Conservation (phyloP, 37 sponge, comb jelly and placozoan genomes). For the Corticium candelabrum region DNA sequence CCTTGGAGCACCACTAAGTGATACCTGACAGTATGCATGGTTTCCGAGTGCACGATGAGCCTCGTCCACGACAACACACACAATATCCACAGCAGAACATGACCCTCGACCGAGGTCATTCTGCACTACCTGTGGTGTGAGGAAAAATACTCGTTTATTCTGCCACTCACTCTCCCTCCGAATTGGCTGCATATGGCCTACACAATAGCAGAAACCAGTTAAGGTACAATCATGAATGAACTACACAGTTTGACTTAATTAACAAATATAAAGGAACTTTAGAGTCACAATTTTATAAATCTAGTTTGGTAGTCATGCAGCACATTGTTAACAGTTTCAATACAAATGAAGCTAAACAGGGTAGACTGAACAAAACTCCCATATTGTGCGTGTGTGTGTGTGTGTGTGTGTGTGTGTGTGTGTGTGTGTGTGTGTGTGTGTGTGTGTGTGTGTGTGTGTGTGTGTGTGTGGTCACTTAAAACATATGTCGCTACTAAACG, state of each 20-base stretch:
- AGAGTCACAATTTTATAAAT: background rate
- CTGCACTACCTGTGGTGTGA: constrained; percentile 98
- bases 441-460: too few relatives aligned
- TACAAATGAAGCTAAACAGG: too few relatives aligned
- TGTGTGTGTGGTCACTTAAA: too few relatives aligned
- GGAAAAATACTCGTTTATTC: constrained; percentile 81
- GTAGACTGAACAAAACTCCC: too few relatives aligned
- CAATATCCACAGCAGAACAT: constrained; percentile 69
- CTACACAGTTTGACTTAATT: too few relatives aligned
- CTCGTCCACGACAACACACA: constrained; percentile 94
- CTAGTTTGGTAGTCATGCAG: too few relatives aligned
- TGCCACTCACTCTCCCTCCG: constrained; percentile 53
- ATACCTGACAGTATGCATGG: constrained; percentile 89
- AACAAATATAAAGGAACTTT: too few relatives aligned
- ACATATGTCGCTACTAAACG: too few relatives aligned
- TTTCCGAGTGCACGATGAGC: constrained; percentile 98
- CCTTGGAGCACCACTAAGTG: background rate
- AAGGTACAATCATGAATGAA: background rate
- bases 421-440: too few relatives aligned
- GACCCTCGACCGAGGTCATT: constrained; percentile 78
- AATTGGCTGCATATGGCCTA: constrained; percentile 56
- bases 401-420: too few relatives aligned
- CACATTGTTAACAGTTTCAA: too few relatives aligned
- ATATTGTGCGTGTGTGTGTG: too few relatives aligned
- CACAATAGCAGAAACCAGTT: background rate